Evolutionary conservation across 2,797 vertebrate genomes (phyloP).

Genomic region (Tiaroga cobitis): DNA sequence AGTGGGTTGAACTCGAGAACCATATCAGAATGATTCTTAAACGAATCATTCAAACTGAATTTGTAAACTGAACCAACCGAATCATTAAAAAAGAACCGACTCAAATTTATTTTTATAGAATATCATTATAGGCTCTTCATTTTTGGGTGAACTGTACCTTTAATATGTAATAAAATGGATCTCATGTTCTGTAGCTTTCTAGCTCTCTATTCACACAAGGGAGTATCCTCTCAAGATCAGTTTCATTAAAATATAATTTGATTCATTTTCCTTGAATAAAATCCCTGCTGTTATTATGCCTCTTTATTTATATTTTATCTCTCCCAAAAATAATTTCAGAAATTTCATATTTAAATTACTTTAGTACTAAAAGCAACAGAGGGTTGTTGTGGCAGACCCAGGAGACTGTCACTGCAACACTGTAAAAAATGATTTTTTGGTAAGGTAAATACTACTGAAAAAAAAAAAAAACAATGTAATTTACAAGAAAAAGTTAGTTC

Average conservation of each 20-base stretch:
- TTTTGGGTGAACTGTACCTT: neutral
- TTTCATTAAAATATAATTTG: slow-evolving; percentile 25
- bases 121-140: neutral
- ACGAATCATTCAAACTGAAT: neutral
- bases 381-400: neutral
- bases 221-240: neutral
- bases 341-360: neutral
- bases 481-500: no score
- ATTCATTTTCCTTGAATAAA: slow-evolving; percentile 17
- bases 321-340: neutral
- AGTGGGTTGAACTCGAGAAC: no score
- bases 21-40: neutral
- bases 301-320: slow-evolving; percentile 17
- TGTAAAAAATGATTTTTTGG: no score
- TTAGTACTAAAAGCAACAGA: neutral
- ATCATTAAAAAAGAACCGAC: neutral
- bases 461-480: no score
- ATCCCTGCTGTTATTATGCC: neutral
- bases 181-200: neutral
- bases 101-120: neutral
- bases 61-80: neutral
- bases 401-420: neutral
- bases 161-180: neutral
- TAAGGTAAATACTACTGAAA: no score
- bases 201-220: neutral